Conservation (phyloP, 2,113 vertebrate species). For the Reinhardtius hippoglossoides region DNA sequence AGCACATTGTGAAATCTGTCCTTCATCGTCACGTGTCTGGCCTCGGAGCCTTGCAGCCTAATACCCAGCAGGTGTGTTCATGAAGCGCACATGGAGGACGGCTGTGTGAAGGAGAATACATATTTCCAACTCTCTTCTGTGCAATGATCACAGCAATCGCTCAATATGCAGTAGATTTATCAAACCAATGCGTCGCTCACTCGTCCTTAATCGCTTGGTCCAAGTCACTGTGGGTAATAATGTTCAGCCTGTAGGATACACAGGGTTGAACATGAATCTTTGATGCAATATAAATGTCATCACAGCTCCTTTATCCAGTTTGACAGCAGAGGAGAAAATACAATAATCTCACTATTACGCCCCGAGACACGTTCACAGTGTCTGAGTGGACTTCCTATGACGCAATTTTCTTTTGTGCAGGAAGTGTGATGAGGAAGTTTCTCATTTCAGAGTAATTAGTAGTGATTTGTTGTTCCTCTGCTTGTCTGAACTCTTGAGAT, state of each 20-base stretch:
- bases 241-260: too few relatives aligned
- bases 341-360: not conserved
- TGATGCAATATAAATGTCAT: not conserved
- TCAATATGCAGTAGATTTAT: not conserved
- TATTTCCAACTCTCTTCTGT: too few relatives aligned
- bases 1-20: not conserved
- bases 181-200: not conserved
- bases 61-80: not conserved
- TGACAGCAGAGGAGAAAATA: not conserved
- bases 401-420: slow-evolving; percentile 5
- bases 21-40: not conserved
- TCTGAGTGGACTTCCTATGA: not conserved
- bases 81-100: not conserved
- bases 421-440: slow-evolving; percentile 12
- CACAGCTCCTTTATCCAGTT: not conserved
- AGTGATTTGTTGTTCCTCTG: not conserved
- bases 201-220: too few relatives aligned
- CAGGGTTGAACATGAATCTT: too few relatives aligned
- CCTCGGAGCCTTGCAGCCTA: not conserved
- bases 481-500: too few relatives aligned
- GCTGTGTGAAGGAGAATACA: not conserved
- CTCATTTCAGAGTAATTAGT: not conserved
- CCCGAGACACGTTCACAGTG: not conserved
- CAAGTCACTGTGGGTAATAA: too few relatives aligned
- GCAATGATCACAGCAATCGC: not conserved